Evolutionary conservation across 1,140 invertebrate species (phyloP).

Genomic region (Papilio glaucus): DNA sequence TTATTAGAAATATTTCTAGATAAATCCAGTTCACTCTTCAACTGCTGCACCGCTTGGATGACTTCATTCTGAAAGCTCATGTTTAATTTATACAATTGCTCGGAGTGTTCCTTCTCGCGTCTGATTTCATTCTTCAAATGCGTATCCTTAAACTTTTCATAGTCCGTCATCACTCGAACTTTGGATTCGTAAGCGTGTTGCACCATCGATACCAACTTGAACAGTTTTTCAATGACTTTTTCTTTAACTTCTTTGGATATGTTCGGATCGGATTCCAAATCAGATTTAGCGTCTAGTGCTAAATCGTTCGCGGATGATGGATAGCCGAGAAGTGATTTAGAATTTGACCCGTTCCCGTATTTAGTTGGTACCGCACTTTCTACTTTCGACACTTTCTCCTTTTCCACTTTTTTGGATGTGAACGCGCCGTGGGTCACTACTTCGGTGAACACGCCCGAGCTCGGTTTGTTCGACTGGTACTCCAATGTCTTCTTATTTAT

Average conservation of each 20-base stretch:
- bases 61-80: constrained; percentile 80
- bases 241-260: constrained; percentile 75
- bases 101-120: constrained; percentile 74
- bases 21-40: constrained; percentile 74
- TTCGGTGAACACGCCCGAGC: constrained; percentile 75
- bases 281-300: constrained; percentile 75
- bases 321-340: constrained; percentile 70
- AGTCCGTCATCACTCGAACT: constrained; percentile 74
- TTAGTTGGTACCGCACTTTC: constrained; percentile 48
- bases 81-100: constrained; percentile 76
- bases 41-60: constrained; percentile 69
- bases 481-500: constrained; percentile 74
- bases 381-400: constrained; percentile 54
- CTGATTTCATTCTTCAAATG: constrained; percentile 70
- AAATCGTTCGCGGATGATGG: constrained; percentile 78
- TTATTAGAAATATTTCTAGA: constrained; percentile 59
- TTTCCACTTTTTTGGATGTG: constrained; percentile 59
- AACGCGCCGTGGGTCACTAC: constrained; percentile 75
- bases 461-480: constrained; percentile 72
- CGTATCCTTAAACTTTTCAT: constrained; percentile 75
- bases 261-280: constrained; percentile 75
- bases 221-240: constrained; percentile 76
- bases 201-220: constrained; percentile 74
- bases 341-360: constrained; percentile 55
- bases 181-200: constrained; percentile 78